A percentile compares a stretch with the other conserved stretches of the same genome.
Evolutionary conservation across 2,113 vertebrate genomes (phyloP).

Genomic region (Paratilapia polleni): DNA sequence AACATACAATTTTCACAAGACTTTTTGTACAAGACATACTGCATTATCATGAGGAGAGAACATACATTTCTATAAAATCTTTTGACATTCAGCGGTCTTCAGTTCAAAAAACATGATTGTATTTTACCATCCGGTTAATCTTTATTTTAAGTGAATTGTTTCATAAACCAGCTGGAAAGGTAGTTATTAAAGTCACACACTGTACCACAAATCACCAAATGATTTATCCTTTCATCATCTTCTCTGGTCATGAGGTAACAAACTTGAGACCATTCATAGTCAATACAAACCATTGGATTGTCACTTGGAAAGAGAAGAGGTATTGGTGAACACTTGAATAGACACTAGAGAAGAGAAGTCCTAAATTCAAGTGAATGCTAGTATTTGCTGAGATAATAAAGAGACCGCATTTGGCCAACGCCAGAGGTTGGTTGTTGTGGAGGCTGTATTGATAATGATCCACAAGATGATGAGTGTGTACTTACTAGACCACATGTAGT

Average conservation of each 20-base stretch:
- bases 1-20: conserved; percentile 77
- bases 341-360: conserved; percentile 62
- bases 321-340: conserved; percentile 74
- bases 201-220: conserved; percentile 20
- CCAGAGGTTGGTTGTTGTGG: conserved; percentile 73
- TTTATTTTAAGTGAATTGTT: conserved; percentile 43
- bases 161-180: conserved; percentile 36
- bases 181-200: conserved; percentile 32
- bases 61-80: conserved; percentile 74
- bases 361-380: conserved; percentile 80
- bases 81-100: conserved; percentile 80
- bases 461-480: conserved; percentile 45
- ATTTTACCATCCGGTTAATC: conserved; percentile 48
- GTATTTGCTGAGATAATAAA: conserved; percentile 81
- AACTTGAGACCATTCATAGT: conserved; percentile 69
- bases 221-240: conserved; percentile 34
- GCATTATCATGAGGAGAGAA: conserved; percentile 72
- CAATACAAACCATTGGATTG: conserved; percentile 72
- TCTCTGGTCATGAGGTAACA: conserved; percentile 72
- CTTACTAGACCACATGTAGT: conserved; percentile 31
- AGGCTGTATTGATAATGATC: conserved; percentile 60
- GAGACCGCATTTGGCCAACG: conserved; percentile 58
- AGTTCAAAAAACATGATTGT: conserved; percentile 70
- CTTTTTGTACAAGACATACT: conserved; percentile 74
- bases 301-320: conserved; percentile 76